phyloP scores from a whole-genome alignment of 2,888 invertebrate species.

The Chaetoderma sp. region DNA sequence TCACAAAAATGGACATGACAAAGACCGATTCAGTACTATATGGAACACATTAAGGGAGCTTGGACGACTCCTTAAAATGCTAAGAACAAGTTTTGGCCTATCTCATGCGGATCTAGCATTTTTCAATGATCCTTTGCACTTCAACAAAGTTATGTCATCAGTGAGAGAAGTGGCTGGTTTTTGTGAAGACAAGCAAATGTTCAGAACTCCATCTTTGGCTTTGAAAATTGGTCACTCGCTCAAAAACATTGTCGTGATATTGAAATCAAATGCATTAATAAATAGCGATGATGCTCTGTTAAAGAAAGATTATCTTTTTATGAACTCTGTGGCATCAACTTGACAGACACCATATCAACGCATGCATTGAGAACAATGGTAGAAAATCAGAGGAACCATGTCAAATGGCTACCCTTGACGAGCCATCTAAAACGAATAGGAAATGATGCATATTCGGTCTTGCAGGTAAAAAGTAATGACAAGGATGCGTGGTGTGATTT shows the following conservation, averaged over 20 bases:
- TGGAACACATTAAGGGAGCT: constrained; percentile 18
- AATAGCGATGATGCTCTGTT: background rate
- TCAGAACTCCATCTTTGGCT: constrained; percentile 16
- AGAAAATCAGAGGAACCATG: constrained; percentile 11
- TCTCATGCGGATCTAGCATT: background rate
- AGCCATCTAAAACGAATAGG: constrained; percentile 8
- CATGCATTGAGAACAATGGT: constrained; percentile 17
- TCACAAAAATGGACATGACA: constrained; percentile 11
- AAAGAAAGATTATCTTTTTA: background rate
- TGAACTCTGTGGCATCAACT: constrained; percentile 7
- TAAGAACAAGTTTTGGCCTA: background rate
- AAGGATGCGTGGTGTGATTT: constrained; percentile 5
- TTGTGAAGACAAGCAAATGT: background rate
- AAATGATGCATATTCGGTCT: background rate
- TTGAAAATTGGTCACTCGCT: constrained; percentile 22
- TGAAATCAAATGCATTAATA: constrained; percentile 4
- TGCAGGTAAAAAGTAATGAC: constrained; percentile 2
- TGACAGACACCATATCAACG: constrained; percentile 14
- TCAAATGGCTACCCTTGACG: constrained; percentile 15
- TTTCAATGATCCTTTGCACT: background rate
- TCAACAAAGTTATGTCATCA: background rate
- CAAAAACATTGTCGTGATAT: constrained; percentile 8
- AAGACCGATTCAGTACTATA: constrained; percentile 3
- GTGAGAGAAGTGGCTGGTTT: constrained; percentile 8
- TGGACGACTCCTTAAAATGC: constrained; percentile 3